Percentiles rank a stretch among this genome's conserved stretches.
These are phyloP conservation scores for Prenolepis imparis DNA, from an alignment of 2,888 invertebrate genomes.

Conservation along the genomic window DNA sequence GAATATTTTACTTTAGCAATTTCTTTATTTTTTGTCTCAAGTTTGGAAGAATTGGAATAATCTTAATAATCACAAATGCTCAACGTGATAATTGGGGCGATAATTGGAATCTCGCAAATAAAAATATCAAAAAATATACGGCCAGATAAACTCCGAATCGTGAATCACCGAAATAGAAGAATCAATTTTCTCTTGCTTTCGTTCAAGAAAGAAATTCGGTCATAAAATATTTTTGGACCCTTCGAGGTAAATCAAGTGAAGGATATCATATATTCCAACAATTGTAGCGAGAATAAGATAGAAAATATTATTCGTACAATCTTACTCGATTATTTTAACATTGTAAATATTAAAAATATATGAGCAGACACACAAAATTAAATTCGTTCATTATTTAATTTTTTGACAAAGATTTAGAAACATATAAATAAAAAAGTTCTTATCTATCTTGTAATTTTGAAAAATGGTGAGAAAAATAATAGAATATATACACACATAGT, in stretches of 20 bases:
- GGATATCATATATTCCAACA: background rate
- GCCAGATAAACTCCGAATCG: constrained; percentile 62
- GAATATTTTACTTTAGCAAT: background rate
- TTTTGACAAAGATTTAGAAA: background rate
- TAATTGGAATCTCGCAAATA: constrained; percentile 52
- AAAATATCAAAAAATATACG: constrained; percentile 68
- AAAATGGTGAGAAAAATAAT: background rate
- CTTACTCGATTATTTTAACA: no score
- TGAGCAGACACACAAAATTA: background rate
- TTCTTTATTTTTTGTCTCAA: background rate
- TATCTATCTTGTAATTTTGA: background rate
- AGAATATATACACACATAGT: background rate
- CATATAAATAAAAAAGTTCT: background rate
- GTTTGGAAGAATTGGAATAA: background rate
- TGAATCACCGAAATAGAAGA: constrained; percentile 61
- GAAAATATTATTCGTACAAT: no score
- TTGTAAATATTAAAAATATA: background rate
- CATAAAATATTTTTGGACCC: constrained; percentile 66
- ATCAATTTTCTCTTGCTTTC: constrained; percentile 60
- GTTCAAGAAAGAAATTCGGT: constrained; percentile 69
- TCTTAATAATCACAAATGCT: constrained; percentile 62
- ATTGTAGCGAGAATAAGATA: no score
- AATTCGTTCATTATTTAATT: background rate
- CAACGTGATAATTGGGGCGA: constrained; percentile 65
- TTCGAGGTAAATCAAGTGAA: background rate